Base-by-base conservation (phyloP, 2,888 invertebrate species). In the Conus canariensis region DNA sequence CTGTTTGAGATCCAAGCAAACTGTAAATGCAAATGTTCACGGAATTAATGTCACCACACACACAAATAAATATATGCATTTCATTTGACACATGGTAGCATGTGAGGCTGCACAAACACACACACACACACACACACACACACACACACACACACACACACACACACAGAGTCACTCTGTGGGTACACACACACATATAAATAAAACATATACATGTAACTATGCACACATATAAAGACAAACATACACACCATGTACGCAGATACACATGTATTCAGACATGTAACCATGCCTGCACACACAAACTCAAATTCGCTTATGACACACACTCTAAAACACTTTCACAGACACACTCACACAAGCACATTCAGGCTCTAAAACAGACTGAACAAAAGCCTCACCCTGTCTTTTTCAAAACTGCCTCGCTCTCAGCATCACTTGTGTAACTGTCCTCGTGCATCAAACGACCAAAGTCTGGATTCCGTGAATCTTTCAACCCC, bases 371-470 rank as follows among this genome's bases (percentile, higher is more conserved):
- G 14, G n/a, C 45, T 45, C 77, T 12, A 14, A 30, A 10, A 30
- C 25, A 30, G 8, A 30, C 14, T 10, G 12, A 25, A 9, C 77
- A 30, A 60, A 83, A 64, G 25, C 19, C 86, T 90, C 58, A 91
- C 91, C 91, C 83, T 45, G 70, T 70, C 64, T 89, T 89, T 25
- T 90, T 90, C 87, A 90, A 77, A 16, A 83, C 90, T 45, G 83
- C 88, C 60, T 91, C 91, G 85, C 90, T 90, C 86, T 91, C 91
- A 30, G 91, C 88, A 89, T 91, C 91, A 77, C 91, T 91, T 22
- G 85, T 90, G 67, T 86, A 90, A 14, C 85, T 88, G 77, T 90
- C 90, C 10, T 89, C 85, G 1, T 70, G 89, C 64, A 64, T 64
- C 64, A 45, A 30, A 6, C 88, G 77, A 12, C 80, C 88, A 88